A percentile compares a stretch with the other conserved stretches of the same genome.
These are phyloP conservation scores for Aspiorhynchus laticeps DNA, from an alignment of 2,113 vertebrate species.

Conservation along the genomic window DNA sequence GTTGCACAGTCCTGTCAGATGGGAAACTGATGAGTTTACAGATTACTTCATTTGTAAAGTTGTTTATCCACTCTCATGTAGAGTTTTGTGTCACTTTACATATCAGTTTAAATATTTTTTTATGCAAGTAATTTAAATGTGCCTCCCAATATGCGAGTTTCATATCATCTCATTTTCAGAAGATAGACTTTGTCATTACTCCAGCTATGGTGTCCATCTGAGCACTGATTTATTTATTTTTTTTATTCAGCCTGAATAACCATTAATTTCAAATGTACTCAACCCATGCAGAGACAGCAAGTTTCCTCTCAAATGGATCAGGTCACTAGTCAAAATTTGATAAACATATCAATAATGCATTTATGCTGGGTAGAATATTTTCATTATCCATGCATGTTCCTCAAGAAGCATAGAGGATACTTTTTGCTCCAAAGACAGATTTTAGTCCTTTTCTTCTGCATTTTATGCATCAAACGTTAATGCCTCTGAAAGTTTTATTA, in stretches of 20 bases:
- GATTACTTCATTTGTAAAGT: not conserved
- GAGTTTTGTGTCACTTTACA: not conserved
- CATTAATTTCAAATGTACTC: slow-evolving; percentile 34
- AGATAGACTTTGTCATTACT: not conserved
- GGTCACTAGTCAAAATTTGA: slow-evolving; percentile 58
- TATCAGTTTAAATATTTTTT: not conserved
- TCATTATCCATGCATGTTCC: slow-evolving; percentile 63
- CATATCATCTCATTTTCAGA: not conserved
- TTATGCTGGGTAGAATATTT: slow-evolving; percentile 53
- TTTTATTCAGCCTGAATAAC: not conserved
- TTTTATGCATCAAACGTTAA: slow-evolving; percentile 79
- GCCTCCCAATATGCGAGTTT: not conserved
- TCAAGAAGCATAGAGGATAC: slow-evolving; percentile 52
- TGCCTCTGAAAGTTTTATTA: slow-evolving; percentile 77
- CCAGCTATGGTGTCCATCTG: not conserved
- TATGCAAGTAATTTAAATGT: not conserved
- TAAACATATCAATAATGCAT: slow-evolving; percentile 72
- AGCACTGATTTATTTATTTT: not conserved
- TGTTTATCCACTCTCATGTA: not conserved
- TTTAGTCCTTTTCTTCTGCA: slow-evolving; percentile 65
- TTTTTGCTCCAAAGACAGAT: slow-evolving; percentile 57
- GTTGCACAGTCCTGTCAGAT: not conserved
- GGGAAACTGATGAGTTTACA: not conserved
- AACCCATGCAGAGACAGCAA: slow-evolving; percentile 35
- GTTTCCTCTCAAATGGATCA: slow-evolving; percentile 37